phyloP scores from a whole-genome alignment of 2,797 vertebrate genomes.

The Propithecus deckenii region DNA sequence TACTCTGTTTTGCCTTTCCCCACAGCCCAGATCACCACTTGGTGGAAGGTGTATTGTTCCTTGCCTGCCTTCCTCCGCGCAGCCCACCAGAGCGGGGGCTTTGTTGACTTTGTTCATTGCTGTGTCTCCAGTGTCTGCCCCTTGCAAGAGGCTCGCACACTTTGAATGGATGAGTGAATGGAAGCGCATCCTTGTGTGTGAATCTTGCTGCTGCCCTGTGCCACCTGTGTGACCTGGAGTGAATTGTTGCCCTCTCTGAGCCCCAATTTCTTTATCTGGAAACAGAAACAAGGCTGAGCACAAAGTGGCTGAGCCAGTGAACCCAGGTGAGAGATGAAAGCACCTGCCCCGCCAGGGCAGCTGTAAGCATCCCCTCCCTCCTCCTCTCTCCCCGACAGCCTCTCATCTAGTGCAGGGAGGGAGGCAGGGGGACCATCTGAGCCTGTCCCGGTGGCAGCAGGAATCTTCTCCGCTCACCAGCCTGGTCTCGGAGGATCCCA shows the following conservation, averaged over 20 bases:
- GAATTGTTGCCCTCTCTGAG: not conserved
- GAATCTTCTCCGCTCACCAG: not conserved
- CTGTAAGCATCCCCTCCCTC: too few relatives aligned
- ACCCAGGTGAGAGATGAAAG: not conserved
- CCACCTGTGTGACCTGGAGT: not conserved
- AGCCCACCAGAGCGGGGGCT: not conserved
- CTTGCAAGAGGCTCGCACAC: not conserved
- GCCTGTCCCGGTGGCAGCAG: not conserved
- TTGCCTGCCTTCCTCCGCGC: not conserved
- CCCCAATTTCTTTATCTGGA: not conserved
- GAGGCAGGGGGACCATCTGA: not conserved
- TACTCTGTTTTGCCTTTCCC: not conserved
- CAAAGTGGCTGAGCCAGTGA: not conserved
- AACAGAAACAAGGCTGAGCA: not conserved
- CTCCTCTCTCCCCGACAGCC: not conserved
- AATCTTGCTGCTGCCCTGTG: not conserved
- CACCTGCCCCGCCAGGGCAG: not conserved
- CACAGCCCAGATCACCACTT: fast-evolving
- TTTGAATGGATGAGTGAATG: too few relatives aligned
- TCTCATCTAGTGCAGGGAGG: not conserved
- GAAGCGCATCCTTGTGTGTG: not conserved
- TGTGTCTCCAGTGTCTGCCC: not conserved
- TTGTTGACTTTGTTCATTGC: not conserved
- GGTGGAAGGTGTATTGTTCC: fast-evolving
- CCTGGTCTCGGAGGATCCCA: not conserved